Percentiles rank a stretch among this genome's conserved stretches.
Evolutionary conservation across 2,888 invertebrate genomes (phyloP).

Genomic region (Habrosyne pyritoides): DNA sequence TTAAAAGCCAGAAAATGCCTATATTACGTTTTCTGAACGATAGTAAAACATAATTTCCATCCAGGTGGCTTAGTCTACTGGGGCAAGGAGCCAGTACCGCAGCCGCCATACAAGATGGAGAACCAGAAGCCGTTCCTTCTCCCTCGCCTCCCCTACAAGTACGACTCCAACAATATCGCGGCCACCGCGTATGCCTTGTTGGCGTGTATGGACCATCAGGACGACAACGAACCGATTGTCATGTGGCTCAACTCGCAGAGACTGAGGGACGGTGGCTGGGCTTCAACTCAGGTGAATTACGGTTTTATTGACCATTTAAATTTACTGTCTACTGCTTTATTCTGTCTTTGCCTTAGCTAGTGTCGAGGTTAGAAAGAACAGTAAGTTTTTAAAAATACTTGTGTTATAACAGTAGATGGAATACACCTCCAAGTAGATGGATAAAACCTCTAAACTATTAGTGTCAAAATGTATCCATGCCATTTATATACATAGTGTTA

Average conservation of each 20-base stretch:
- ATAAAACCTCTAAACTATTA: no score
- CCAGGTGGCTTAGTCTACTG: slow-evolving; percentile 92
- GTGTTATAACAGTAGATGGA: no score
- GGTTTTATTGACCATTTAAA: no score
- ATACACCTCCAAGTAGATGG: no score
- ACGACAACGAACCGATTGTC: slow-evolving; percentile 93
- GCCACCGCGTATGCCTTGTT: slow-evolving; percentile 96
- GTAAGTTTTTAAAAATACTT: no score
- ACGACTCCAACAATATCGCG: slow-evolving; percentile 96
- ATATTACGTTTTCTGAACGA: neutral
- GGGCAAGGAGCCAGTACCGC: slow-evolving; percentile 91
- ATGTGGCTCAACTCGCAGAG: slow-evolving; percentile 96
- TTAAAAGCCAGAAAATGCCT: no score
- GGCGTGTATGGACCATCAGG: slow-evolving; percentile 93
- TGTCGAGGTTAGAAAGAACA: no score
- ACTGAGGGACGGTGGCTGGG: slow-evolving; percentile 94
- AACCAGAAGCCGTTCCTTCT: slow-evolving; percentile 95
- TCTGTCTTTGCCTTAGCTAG: no score
- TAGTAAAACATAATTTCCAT: neutral
- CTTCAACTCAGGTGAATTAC: slow-evolving; percentile 89
- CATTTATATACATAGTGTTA: no score
- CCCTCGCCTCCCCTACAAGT: slow-evolving; percentile 93
- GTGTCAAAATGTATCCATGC: no score
- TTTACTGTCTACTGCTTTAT: no score
- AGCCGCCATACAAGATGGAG: slow-evolving; percentile 92